Conservation (phyloP, 2,797 vertebrate species). For the Coregonus ussuriensis region DNA sequence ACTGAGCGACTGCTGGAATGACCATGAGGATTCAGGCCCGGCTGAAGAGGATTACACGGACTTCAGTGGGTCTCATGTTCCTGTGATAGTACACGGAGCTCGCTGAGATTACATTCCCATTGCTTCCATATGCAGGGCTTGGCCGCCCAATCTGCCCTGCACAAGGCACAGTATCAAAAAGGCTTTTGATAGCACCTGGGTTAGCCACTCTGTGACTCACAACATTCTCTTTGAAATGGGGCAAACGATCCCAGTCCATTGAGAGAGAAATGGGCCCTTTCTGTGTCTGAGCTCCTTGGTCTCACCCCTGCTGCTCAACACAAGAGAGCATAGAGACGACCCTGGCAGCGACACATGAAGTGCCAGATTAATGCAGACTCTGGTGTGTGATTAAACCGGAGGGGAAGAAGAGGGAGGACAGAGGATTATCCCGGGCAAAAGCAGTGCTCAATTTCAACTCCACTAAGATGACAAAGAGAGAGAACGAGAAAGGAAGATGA, state of each 20-base stretch:
- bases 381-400: slow-evolving; percentile 8
- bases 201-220: background rate
- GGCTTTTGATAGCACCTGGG: background rate
- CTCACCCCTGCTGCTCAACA: background rate
- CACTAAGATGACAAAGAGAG: slow-evolving; percentile 8
- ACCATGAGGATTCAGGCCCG: too few relatives aligned
- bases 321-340: background rate
- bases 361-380: slow-evolving; percentile 19
- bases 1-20: too few relatives aligned
- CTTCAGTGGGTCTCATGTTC: too few relatives aligned
- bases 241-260: background rate
- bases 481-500: slow-evolving; percentile 8
- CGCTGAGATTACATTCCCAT: background rate
- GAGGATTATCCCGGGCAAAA: slow-evolving; percentile 20
- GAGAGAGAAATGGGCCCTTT: background rate
- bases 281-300: background rate
- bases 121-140: background rate
- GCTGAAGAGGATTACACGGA: too few relatives aligned
- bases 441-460: slow-evolving; percentile 35
- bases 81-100: too few relatives aligned
- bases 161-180: background rate
- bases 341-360: background rate
- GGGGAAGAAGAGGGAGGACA: background rate
- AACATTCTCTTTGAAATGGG: too few relatives aligned
- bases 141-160: background rate